Evolutionary conservation across 1,140 invertebrate species (phyloP).

Genomic region (Zophobas atratus): DNA sequence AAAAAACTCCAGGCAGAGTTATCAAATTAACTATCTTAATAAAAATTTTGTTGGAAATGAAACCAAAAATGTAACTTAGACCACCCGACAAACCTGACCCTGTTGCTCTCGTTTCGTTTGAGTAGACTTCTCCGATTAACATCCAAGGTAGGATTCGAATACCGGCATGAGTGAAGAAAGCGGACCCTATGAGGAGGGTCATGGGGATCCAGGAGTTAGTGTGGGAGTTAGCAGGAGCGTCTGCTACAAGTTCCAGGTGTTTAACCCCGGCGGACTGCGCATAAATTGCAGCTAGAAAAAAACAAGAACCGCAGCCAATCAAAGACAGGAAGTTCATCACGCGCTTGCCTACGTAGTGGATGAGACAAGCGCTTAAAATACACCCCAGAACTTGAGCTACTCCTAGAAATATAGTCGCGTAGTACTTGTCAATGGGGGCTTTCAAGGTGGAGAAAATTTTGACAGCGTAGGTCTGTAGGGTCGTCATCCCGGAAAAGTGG

Average conservation of each 20-base stretch:
- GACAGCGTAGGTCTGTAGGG: conserved; percentile 81
- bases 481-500: conserved; percentile 81
- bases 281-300: conserved; percentile 74
- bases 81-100: conserved; percentile 79
- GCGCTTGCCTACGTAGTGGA: conserved; percentile 81
- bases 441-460: conserved; percentile 78
- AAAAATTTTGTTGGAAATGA: conserved; percentile 80
- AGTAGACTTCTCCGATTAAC: conserved; percentile 80
- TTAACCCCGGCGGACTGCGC: conserved; percentile 57
- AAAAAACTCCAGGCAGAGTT: conserved; percentile 78
- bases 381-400: conserved; percentile 78
- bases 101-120: conserved; percentile 75
- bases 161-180: conserved; percentile 78
- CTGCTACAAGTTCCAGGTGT: conserved; percentile 13
- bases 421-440: conserved; percentile 81
- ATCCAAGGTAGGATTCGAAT: conserved; percentile 84
- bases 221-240: background rate
- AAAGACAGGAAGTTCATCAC: conserved; percentile 77
- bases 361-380: conserved; percentile 74
- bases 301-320: conserved; percentile 74
- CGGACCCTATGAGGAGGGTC: conserved; percentile 74
- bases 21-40: conserved; percentile 74
- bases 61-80: conserved; percentile 80
- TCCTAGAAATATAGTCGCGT: conserved; percentile 79
- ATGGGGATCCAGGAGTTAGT: conserved; percentile 78